Evolutionary conservation across 2,113 vertebrate species (phyloP).

Genomic region (Hypomesus transpacificus): DNA sequence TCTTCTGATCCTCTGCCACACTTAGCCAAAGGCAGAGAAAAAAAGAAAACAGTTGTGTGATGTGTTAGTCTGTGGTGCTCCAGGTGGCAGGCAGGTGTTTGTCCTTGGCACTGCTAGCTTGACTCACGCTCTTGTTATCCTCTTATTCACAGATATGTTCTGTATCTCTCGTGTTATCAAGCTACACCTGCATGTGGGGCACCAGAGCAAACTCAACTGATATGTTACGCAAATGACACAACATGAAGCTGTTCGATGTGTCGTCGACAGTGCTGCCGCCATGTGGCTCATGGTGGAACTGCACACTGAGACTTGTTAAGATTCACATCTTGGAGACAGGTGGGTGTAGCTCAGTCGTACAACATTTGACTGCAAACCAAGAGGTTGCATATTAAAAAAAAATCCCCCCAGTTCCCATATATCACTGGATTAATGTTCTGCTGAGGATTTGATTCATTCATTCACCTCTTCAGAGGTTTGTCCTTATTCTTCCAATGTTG

Average conservation of each 20-base stretch:
- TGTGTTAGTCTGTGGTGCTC: not conserved
- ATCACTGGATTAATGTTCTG: too few species aligned
- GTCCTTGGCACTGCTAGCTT: not conserved
- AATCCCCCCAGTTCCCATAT: too few species aligned
- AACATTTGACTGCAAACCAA: too few species aligned
- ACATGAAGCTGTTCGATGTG: not conserved
- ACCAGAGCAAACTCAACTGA: not conserved
- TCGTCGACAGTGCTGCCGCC: not conserved
- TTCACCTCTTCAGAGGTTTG: too few species aligned
- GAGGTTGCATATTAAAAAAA: too few species aligned
- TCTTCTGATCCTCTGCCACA: too few species aligned
- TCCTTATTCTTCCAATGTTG: too few species aligned
- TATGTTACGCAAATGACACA: not conserved
- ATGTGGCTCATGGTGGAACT: not conserved
- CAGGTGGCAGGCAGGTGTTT: not conserved
- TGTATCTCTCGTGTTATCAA: not conserved
- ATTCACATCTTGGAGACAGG: too few species aligned
- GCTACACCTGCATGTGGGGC: not conserved
- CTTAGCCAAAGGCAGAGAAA: too few species aligned
- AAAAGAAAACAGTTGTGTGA: too few species aligned
- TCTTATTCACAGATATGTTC: not conserved
- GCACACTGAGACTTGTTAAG: not conserved
- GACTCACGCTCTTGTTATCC: not conserved
- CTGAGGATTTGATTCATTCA: too few species aligned
- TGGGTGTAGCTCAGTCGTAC: too few species aligned